These are phyloP conservation scores for Chascanopsetta lugubris DNA, from an alignment of 2,113 vertebrate genomes.

Conservation along the genomic window DNA sequence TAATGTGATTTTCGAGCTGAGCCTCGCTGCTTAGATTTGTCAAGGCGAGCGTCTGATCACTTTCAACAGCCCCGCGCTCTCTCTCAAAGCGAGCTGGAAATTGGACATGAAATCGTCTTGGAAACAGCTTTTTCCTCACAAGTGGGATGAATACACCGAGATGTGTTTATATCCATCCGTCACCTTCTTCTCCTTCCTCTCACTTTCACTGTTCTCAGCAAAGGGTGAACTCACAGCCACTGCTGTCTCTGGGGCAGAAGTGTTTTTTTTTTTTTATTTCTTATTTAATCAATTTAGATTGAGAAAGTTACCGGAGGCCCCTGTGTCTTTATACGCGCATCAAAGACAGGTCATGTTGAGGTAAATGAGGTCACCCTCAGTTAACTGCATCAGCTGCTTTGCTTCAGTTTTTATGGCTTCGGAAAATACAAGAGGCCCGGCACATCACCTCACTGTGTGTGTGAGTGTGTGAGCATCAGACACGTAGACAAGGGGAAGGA, in stretches of 20 bases:
- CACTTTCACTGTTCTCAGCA: conserved; percentile 13
- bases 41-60: conserved; percentile 4
- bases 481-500: not conserved
- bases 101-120: conserved; percentile 33
- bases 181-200: conserved; percentile 25
- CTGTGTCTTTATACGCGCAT: conserved; percentile 15
- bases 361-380: conserved; percentile 33
- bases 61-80: conserved; percentile 9
- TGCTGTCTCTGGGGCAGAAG: conserved; percentile 23
- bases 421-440: not conserved
- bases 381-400: not conserved
- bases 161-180: conserved; percentile 22
- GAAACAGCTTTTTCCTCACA: conserved; percentile 14
- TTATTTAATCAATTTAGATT: conserved; percentile 42
- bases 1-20: conserved; percentile 48
- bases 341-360: conserved; percentile 25
- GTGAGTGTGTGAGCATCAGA: not conserved
- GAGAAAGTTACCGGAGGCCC: conserved; percentile 30
- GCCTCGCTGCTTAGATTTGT: conserved; percentile 30
- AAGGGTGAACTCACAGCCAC: conserved; percentile 25
- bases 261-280: too few species aligned
- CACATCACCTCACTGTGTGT: not conserved
- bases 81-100: conserved; percentile 24
- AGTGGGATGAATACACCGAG: conserved; percentile 21
- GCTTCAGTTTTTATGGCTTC: not conserved